A percentile compares a stretch with the other conserved stretches of the same genome.
phyloP scores from a whole-genome alignment of 2,797 vertebrate species.

The Columba guinea region DNA sequence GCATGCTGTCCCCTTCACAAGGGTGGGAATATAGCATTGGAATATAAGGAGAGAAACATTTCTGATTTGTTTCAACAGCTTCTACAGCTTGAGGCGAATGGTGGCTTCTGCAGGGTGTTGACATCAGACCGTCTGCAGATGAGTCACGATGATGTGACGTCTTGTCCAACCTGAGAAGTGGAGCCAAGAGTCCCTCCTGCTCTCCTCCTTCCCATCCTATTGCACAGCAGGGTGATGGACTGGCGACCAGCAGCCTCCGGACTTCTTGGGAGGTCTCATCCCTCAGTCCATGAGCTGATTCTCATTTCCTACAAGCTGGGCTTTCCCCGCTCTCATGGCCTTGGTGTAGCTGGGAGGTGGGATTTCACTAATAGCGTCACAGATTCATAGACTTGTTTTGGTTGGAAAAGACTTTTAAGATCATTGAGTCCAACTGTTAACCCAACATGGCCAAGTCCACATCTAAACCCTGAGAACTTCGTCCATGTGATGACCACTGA shows the following conservation, averaged over 20 bases:
- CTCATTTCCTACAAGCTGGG: neutral
- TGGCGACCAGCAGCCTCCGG: fast-evolving
- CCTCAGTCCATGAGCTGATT: neutral
- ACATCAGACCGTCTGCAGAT: neutral
- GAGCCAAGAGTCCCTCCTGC: neutral
- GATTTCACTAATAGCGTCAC: neutral
- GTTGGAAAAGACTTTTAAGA: too few species aligned
- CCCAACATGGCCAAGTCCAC: too few species aligned
- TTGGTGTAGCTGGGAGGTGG: neutral
- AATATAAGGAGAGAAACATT: neutral
- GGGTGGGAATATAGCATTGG: neutral
- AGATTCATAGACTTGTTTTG: too few species aligned
- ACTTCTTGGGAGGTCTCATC: neutral
- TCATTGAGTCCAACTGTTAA: too few species aligned
- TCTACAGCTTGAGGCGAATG: neutral
- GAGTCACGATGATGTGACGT: neutral
- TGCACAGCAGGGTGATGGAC: neutral
- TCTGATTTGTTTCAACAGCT: neutral
- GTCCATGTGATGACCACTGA: too few species aligned
- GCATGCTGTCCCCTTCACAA: fast-evolving
- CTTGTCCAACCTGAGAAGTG: neutral
- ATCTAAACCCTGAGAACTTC: too few species aligned
- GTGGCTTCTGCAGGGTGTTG: neutral
- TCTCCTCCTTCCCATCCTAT: neutral
- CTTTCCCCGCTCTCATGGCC: neutral